Evolutionary conservation across 2,797 vertebrate species (phyloP).

Genomic region (Myoxocephalus aenaeus): DNA sequence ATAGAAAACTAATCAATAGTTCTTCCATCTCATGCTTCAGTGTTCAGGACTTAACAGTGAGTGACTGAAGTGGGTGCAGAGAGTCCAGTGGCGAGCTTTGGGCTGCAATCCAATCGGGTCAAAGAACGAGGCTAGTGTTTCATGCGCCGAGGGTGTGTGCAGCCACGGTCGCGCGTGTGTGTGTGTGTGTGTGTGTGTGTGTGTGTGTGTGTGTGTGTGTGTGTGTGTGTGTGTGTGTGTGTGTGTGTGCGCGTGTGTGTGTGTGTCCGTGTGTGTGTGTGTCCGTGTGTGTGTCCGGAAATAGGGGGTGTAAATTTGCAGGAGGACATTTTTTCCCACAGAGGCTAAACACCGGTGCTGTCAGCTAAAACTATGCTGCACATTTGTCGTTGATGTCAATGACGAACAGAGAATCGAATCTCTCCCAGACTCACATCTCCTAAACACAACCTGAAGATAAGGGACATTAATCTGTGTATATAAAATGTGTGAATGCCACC

Average conservation of each 20-base stretch:
- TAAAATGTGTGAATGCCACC: background rate
- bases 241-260: constrained; percentile 10
- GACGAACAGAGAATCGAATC: constrained; percentile 14
- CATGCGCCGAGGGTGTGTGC: constrained; percentile 51
- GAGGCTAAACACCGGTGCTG: constrained; percentile 40
- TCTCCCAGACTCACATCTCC: background rate
- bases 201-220: too few relatives aligned
- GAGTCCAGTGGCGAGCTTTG: constrained; percentile 11
- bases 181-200: constrained; percentile 16
- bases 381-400: constrained; percentile 56
- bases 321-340: constrained; percentile 60
- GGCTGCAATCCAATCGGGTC: constrained; percentile 55
- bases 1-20: constrained; percentile 44
- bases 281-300: constrained; percentile 58
- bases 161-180: constrained; percentile 53
- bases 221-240: constrained; percentile 42
- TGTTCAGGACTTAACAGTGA: constrained; percentile 2
- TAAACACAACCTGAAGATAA: constrained; percentile 25
- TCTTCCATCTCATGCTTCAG: constrained; percentile 1
- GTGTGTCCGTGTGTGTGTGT: constrained; percentile 36
- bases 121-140: constrained; percentile 70
- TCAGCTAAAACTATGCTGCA: constrained; percentile 32
- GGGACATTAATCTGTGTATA: constrained; percentile 17
- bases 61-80: constrained; percentile 5
- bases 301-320: constrained; percentile 67